Conservation (phyloP, 2,888 invertebrate species). For the Corythucha ciliata region DNA sequence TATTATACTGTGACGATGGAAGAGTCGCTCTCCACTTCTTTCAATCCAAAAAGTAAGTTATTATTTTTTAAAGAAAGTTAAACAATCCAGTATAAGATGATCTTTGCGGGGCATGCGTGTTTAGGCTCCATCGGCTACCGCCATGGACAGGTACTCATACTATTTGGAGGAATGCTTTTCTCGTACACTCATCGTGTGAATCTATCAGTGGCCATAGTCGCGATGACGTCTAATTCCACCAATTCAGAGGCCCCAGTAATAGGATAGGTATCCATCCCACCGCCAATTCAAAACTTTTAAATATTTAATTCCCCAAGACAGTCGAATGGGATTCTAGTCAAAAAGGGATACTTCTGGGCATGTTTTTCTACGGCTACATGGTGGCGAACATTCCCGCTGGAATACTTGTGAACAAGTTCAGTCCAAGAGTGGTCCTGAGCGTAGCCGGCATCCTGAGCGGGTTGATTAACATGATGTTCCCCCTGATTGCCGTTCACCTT, state of each 20-base stretch:
- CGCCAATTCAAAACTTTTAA: neutral
- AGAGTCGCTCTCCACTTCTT: too few relatives aligned
- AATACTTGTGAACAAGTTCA: conserved; percentile 58
- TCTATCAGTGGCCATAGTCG: conserved; percentile 47
- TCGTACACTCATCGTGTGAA: conserved; percentile 47
- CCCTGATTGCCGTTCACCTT: too few relatives aligned
- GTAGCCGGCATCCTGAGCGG: too few relatives aligned
- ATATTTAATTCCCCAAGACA: neutral
- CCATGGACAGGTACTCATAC: conserved; percentile 47
- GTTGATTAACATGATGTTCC: too few relatives aligned
- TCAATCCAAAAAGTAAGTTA: too few relatives aligned
- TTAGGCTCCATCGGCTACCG: conserved; percentile 44
- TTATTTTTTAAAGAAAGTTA: too few relatives aligned
- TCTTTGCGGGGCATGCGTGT: too few relatives aligned
- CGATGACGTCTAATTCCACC: conserved; percentile 42
- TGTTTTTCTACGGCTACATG: conserved; percentile 52
- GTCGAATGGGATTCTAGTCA: too few relatives aligned
- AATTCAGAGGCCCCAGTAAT: conserved; percentile 39
- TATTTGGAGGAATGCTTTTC: conserved; percentile 45
- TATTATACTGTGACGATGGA: too few relatives aligned
- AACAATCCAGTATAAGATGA: too few relatives aligned
- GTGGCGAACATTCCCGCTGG: conserved; percentile 55
- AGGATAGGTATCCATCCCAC: neutral
- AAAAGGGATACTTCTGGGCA: conserved; percentile 46
- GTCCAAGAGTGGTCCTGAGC: too few relatives aligned